Percentiles rank a stretch among this genome's conserved stretches.
These are phyloP conservation scores for Apomyelois bistriatella DNA, from an alignment of 2,888 invertebrate species.

Conservation along the genomic window DNA sequence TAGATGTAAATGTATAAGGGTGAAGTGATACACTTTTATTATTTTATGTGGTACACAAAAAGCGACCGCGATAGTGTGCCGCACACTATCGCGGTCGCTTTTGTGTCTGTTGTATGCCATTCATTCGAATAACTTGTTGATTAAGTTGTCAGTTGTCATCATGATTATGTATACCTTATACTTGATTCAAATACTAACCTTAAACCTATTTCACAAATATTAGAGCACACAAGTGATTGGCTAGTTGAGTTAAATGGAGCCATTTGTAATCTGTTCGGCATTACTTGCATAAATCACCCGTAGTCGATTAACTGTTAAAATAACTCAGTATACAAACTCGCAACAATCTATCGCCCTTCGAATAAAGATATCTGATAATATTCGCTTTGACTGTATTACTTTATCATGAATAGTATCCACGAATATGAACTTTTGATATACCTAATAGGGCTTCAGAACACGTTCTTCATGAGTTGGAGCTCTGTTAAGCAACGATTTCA, in stretches of 20 bases:
- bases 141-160: too few relatives aligned
- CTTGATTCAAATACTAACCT: neutral
- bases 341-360: constrained; percentile 2
- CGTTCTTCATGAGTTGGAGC: neutral
- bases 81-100: too few relatives aligned
- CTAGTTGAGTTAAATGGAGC: neutral
- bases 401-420: constrained; percentile 3
- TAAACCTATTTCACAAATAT: neutral
- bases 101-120: too few relatives aligned
- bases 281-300: constrained; percentile 7
- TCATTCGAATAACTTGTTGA: too few relatives aligned
- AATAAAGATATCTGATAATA: neutral
- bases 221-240: neutral
- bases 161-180: neutral
- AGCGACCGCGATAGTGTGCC: too few relatives aligned
- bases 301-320: constrained; percentile 4
- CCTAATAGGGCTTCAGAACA: neutral
- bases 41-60: too few relatives aligned
- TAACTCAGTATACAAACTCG: neutral
- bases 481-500: too few relatives aligned
- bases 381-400: neutral
- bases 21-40: too few relatives aligned
- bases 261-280: constrained; percentile 5
- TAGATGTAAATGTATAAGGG: too few relatives aligned
- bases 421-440: constrained; percentile 6